Evolutionary conservation across 1,140 invertebrate genomes (phyloP), one percentile per base, ranked within the genome.

Genomic region (Drosophila miranda): DNA sequence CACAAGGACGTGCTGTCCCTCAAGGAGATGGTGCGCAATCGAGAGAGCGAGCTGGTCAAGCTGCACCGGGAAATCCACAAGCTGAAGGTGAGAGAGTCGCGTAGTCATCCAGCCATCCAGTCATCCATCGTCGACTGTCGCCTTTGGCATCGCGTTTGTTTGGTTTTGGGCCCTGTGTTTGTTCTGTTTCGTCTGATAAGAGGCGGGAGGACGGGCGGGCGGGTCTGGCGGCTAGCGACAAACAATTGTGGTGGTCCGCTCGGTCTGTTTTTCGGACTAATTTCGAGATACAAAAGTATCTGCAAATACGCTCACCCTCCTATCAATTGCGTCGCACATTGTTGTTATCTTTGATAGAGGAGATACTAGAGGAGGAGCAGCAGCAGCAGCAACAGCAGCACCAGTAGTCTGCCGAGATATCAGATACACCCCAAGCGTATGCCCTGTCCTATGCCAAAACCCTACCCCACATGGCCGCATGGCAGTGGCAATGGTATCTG

Each of bases 31-130:
- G 67, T 89, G 59, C 57, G 67, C 19, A 64, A 68, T 43, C 61
- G 79, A 14, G 87, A 89, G 23, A 68, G 58, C 9, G 87, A 89
- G 41, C 52, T 89, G 49, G 53, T 80, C 30, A 91, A 92, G 69
- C 79, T 94, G n/a, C 92, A 93, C 82, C 90, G 93, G 13, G 93
- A 94, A 82, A 92, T 93, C 42, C 93, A 94, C 79, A 94, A 94
- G 76, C 82, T 94, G 6, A 94, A 93, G 92, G 93, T 94, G 51
- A 81, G 75, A 14, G 23, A 8, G 11, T 34, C 11, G 34, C 28
- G n/a, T 7, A n/a, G n/a, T 23, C 62, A 30, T 3, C 61, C 60
- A 41, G 21, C 13, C 62, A 28, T 2, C 3, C 6, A 30, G 49
- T 46, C 60, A 66, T 66, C 61, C 60, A 75, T 74, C 70, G 70